Base-by-base conservation (phyloP, 2,888 invertebrate genomes). In the Nomada hirtipes region DNA sequence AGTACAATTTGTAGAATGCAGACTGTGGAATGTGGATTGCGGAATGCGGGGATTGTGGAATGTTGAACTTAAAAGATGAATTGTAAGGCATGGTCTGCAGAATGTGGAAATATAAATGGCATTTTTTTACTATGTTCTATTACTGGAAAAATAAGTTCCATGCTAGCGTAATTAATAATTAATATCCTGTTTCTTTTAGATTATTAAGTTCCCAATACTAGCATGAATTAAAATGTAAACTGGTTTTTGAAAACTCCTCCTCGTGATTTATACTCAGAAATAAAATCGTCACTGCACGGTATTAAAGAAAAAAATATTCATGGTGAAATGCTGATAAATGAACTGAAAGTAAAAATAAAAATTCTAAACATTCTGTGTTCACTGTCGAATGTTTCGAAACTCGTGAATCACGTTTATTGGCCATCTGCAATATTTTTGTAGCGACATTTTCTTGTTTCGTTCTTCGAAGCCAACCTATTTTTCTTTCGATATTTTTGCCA, bases 1-100 rank as follows among this genome's bases (percentile, higher is more conserved):
- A 11, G 7, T 18, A 57, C 18, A 69, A 69, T 69, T 69, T 57
- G n/a, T 2, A 68, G 44, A 69, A 69, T 69, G 26, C 23, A 18
- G 23, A 7, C n/a, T n/a, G 18, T 18, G 23, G 55, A 68, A 68
- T 23, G 42, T 23, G 2, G 42, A 68, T 13, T 11, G 42, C 7
- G 42, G 18, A 55, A 68, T 11, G 36, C 23, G 10, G 20, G 10
- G 20, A 11, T 23, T 10, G 26, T n/a, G n/a, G 52, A 72, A 64
- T 15, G 61, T 36, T 9, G 57, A 59, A 50, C 59, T 29, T n/a
- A 1, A 15, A 69, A 69, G 47, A 70, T 44, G 70, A 63, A 71
- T 44, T 29, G 47, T 10, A n/a, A 29, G 63, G 55, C 61, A 55
- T 18, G 26, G 11, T 26, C 4, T 71, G 55, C 0, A 55, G 3